Evolutionary conservation across 1,140 invertebrate genomes (phyloP).

Genomic region (Scylla paramamosain): DNA sequence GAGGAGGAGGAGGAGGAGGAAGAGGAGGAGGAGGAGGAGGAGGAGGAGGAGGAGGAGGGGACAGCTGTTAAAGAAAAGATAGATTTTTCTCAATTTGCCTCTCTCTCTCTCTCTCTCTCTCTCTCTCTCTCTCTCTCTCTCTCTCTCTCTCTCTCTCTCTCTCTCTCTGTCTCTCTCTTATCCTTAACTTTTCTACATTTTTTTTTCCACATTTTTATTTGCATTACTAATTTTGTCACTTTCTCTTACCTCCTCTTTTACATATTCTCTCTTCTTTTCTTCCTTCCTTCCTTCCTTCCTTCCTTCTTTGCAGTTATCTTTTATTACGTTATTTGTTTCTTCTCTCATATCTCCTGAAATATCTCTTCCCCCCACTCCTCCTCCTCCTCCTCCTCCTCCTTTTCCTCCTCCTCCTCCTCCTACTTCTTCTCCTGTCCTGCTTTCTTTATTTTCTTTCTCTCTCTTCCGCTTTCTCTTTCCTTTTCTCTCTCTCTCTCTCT

Average conservation of each 20-base stretch:
- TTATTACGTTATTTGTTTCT: no score
- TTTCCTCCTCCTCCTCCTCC: background rate
- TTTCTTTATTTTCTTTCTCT: background rate
- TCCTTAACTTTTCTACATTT: background rate
- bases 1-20: no score
- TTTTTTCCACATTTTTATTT: background rate
- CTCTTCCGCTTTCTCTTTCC: background rate
- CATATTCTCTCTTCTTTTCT: background rate
- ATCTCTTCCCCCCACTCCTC: background rate
- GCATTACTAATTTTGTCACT: background rate
- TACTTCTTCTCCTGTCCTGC: background rate
- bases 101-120: slow-evolving; percentile 7
- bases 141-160: slow-evolving; percentile 35
- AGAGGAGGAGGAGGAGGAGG: no score
- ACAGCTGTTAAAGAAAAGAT: no score
- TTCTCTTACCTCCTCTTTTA: background rate
- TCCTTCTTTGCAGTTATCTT: background rate
- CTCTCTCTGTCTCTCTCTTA: background rate
- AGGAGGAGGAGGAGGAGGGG: no score
- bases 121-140: slow-evolving; percentile 15
- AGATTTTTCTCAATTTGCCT: background rate
- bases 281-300: background rate
- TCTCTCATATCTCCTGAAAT: background rate
- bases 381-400: background rate
- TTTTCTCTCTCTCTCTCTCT: background rate